A percentile compares a stretch with the other conserved stretches of the same genome.
Evolutionary conservation across 1,140 invertebrate species (phyloP).

Genomic region (Bilobella aurantiaca): DNA sequence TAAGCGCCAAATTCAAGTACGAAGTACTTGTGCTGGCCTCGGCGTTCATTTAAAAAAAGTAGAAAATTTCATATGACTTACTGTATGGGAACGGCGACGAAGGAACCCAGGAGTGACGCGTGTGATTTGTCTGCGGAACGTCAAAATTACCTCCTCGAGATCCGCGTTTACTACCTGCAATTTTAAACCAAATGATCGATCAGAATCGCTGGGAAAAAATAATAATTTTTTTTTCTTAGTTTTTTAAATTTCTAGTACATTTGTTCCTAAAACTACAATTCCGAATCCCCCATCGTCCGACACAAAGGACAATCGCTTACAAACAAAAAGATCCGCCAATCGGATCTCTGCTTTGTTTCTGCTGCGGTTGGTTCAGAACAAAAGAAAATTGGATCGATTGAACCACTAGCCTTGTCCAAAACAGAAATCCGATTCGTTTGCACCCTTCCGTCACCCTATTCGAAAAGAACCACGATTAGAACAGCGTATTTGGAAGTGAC

Average conservation of each 20-base stretch:
- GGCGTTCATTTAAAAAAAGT: not conserved
- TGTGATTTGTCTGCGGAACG: slow-evolving; percentile 30
- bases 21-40: not conserved
- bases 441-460: slow-evolving; percentile 4
- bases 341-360: not conserved
- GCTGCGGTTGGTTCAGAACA: not conserved
- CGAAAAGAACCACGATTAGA: not conserved
- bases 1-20: slow-evolving; percentile 4
- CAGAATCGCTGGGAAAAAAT: not conserved
- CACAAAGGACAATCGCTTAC: not conserved
- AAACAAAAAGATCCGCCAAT: not conserved
- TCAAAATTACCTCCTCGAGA: slow-evolving; percentile 32
- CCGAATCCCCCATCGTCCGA: not conserved
- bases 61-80: slow-evolving; percentile 24
- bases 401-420: not conserved
- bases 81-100: slow-evolving; percentile 34
- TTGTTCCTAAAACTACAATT: not conserved
- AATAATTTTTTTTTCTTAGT: not conserved
- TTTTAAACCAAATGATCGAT: not conserved
- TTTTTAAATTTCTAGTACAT: not conserved
- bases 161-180: slow-evolving; percentile 34
- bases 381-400: not conserved
- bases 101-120: slow-evolving; percentile 33
- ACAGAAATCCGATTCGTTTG: not conserved
- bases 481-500: not conserved